A percentile compares a stretch with the other conserved stretches of the same genome.
Conservation (phyloP, 2,113 vertebrate genomes). For the Neogale vison region DNA sequence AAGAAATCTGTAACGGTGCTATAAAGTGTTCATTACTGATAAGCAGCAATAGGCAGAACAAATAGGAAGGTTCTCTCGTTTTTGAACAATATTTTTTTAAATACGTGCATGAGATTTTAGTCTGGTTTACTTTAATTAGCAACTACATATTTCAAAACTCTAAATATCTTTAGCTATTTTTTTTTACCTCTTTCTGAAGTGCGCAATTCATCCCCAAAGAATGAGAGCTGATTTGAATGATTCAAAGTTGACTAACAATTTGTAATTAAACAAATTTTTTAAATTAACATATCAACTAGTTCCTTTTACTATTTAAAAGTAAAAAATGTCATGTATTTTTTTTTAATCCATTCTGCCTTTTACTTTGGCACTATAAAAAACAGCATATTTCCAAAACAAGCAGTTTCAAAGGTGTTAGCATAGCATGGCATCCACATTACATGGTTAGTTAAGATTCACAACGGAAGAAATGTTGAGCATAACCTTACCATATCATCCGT, state of each 20-base stretch:
- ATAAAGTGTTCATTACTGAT: background rate
- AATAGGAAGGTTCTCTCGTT: background rate
- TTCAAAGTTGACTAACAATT: constrained; percentile 68
- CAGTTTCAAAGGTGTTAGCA: constrained; percentile 56
- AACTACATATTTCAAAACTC: constrained; percentile 45
- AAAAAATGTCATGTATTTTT: constrained; percentile 1
- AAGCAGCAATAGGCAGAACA: background rate
- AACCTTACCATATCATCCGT: constrained; percentile 98
- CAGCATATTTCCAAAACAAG: background rate
- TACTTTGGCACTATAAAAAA: background rate
- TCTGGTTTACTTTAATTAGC: constrained; percentile 66
- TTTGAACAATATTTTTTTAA: constrained; percentile 20
- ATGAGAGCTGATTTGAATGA: constrained; percentile 51
- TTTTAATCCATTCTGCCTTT: background rate
- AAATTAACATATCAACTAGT: constrained; percentile 33
- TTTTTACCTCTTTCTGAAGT: constrained; percentile 15
- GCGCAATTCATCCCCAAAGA: constrained; percentile 41
- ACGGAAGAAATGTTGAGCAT: constrained; percentile 64
- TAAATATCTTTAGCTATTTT: background rate
- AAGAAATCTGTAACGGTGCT: background rate
- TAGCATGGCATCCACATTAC: background rate
- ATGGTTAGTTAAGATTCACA: constrained; percentile 54
- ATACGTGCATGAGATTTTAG: background rate
- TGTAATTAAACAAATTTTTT: constrained; percentile 58
- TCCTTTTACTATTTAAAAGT: constrained; percentile 46